Conservation (phyloP, 2,797 vertebrate genomes). For the Euthynnus affinis region DNA sequence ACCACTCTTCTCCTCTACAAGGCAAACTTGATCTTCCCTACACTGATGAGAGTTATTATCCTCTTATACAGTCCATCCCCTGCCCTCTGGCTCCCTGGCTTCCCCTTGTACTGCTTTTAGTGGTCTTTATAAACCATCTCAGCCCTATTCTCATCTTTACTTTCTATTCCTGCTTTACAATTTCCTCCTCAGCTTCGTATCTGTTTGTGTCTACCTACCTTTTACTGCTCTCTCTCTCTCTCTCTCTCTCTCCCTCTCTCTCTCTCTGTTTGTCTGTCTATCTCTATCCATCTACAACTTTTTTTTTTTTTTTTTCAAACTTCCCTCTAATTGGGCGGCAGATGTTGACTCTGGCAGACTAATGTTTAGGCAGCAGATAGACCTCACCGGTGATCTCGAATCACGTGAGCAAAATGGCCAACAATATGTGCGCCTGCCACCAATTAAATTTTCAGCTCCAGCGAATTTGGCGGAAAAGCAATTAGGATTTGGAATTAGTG, state of each 20-base stretch:
- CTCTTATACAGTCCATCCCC: slow-evolving; percentile 51
- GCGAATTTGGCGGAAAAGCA: slow-evolving; percentile 94
- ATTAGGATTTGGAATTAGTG: slow-evolving; percentile 97
- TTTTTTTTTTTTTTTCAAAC: slow-evolving; percentile 28
- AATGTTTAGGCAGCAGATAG: slow-evolving; percentile 63
- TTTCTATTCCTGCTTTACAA: slow-evolving; percentile 29
- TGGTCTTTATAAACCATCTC: slow-evolving; percentile 46
- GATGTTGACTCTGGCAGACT: slow-evolving; percentile 70
- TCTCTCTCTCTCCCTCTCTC: background rate
- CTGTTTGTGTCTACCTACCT: slow-evolving; percentile 9
- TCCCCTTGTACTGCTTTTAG: slow-evolving; percentile 54
- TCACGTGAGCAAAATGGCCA: slow-evolving; percentile 61
- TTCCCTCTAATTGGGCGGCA: slow-evolving; percentile 58
- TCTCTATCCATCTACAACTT: slow-evolving; percentile 19
- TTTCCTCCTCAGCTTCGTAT: slow-evolving; percentile 48
- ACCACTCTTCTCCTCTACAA: slow-evolving; percentile 26
- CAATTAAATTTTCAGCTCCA: slow-evolving; percentile 94
- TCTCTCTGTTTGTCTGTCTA: slow-evolving; percentile 14
- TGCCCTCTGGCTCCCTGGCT: slow-evolving; percentile 37
- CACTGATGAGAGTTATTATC: slow-evolving; percentile 69
- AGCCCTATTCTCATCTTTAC: slow-evolving; percentile 20
- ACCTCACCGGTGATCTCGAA: slow-evolving; percentile 56
- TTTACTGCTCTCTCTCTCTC: slow-evolving; percentile 14
- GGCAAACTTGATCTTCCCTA: slow-evolving; percentile 48
- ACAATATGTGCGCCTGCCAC: slow-evolving; percentile 80